Base-by-base conservation (phyloP, 2,888 invertebrate species). In the Villa cingulata region DNA sequence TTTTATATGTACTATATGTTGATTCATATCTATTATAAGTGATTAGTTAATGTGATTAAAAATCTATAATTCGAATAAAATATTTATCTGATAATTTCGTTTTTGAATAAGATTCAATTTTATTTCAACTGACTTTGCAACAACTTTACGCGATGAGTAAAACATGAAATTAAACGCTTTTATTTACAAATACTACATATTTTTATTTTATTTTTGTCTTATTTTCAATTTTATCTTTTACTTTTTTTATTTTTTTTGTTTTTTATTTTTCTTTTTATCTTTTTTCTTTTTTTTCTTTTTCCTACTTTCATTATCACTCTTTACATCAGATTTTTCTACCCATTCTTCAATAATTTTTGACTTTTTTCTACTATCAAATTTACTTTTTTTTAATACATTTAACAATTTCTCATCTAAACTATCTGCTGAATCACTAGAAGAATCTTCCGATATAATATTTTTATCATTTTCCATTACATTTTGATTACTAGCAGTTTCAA, bases 301-400 rank as follows among this genome's bases (percentile, higher is more conserved):
- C 43, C 53, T 51, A 41, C 49, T 49, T 36, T 52, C 48, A 37
- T 51, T 45, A 37, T 45, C 41, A 12, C 34, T 40, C 12, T 32
- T 43, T 4, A 38, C 48, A 16, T 53, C 54, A 3, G 54, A 50
- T 45, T 55, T 54, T 32, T 62, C 60, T 37, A 61, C 53, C 61
- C 60, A 61, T 45, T 61, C 55, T 34, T 62, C 61, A 20, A 54
- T 32, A 16, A 52, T 32, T 37, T 44, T 41, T n/a, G 19, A n/a
- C 3, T 15, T 15, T 36, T 7, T 36, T 12, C 12, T 32, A 32
- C 29, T 23, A 4, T 9, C 19, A 7, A 37, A 48, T 36, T 51
- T 48, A 1, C 37, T 29, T 42, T 52, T 54, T 40, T 49, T 55
- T 12, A 51, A 15, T 5, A 51, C 18, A 14, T 55, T 51, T 2